Base-by-base conservation (phyloP, 2,797 vertebrate species). In the Cirrhinus mrigala region DNA sequence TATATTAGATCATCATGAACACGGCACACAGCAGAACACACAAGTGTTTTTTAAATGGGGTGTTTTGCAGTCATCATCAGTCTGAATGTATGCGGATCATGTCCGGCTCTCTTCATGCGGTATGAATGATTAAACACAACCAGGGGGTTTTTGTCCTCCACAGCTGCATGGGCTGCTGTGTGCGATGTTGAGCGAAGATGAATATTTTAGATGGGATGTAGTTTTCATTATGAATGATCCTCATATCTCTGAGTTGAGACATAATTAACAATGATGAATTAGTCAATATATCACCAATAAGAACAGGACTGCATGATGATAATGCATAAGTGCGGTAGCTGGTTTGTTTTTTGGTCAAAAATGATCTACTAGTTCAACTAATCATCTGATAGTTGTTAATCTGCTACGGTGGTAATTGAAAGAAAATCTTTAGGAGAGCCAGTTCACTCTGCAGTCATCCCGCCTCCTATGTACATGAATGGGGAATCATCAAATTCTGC, bases 121-220 rank as follows among this genome's bases (percentile, higher is more conserved):
- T 58, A 62, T 82, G 54, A 82, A 82, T 82, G 69, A 82, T 82
- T 62, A 82, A 82, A 73, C 56, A 29, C 70, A 27, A 73, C 69
- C 12, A 50, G 81, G 54, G 44, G 11, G 18, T 73, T 60, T 82
- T 62, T 74, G 81, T 74, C 69, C 69, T 73, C 27, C 24, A 10
- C 54, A 60, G 54, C 52, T 82, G 40, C 60, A 69, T 60, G 37
- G 11, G 54, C 37, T 71, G 68, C n/a, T 29, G 44, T 56, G 48
- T 56, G 66, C 52, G 20, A 60, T 82, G 18, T 50, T 46, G 6
- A 62, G 37, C n/a, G 11, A 27, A 60, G 40, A 82, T 82, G 24
- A 82, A 82, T 82, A 54, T 74, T 82, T 74, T 60, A 62, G 27
- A 82, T 29, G 24, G 2, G 27, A 50, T 10, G 54, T 74, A 33